Evolutionary conservation across 2,113 vertebrate species (phyloP), one percentile per base, ranked within the genome.

Genomic region (Triplophysa dalaica): DNA sequence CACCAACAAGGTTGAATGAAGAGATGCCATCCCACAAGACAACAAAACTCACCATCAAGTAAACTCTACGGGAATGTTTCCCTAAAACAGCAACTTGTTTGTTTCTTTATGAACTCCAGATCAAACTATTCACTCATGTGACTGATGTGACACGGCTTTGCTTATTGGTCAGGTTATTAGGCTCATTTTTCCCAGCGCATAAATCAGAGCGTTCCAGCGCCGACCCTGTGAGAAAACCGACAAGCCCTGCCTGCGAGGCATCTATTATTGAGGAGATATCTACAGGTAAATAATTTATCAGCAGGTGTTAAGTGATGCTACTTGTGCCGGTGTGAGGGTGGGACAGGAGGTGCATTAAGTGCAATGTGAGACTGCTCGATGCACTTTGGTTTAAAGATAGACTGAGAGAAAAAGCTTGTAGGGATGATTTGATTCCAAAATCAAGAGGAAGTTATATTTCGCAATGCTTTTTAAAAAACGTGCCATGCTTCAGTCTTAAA

Each of bases 201-300:
- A 74, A 69, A 79, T 79, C 54, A 75, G 21, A 82, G 81, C 21
- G n/a, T 50, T 22, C 60, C 72, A 19, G 29, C 54, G 26, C 50
- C 52, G 41, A 38, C 63, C 69, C 70, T 50, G 13, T 14, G 75
- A 70, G 69, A 50, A 13, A 17, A 41, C 16, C 9, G 33, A 21
- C 54, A 26, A 81, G 24, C 66, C 26, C 81, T 80, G 56, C 76
- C 73, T 79, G 81, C 52, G 69, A 80, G 29, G 74, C 78, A 80
- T 91, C 83, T 82, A 90, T 91, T 90, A 91, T 90, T 83, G 81
- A 91, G 70, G 76, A 81, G 82, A 85, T 81, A 87, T 84, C 68
- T 72, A 48, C 21, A 68, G 72, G 82, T 92, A 85, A 93, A 92
- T 92, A 87, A 92, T 90, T 92, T 68, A 92, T 77, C 79, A 64